Percentiles rank a stretch among this genome's conserved stretches.
These are phyloP conservation scores for Magallana nippona DNA, from an alignment of 2,888 invertebrate species.

Conservation along the genomic window DNA sequence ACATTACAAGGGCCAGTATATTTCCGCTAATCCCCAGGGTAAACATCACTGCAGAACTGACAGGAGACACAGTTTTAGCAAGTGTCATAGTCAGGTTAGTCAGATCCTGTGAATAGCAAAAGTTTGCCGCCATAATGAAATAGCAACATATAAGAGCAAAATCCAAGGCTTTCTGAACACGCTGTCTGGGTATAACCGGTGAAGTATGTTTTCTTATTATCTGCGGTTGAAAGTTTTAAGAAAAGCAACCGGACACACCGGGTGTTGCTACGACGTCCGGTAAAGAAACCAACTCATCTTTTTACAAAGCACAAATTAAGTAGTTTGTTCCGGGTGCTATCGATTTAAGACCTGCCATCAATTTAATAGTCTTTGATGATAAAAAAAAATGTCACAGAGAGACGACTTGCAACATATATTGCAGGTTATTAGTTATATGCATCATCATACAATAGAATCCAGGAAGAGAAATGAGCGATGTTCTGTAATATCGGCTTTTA, in stretches of 20 bases:
- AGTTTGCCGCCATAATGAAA: neutral
- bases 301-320: neutral
- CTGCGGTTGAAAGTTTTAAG: neutral
- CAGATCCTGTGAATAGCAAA: neutral
- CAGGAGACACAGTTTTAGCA: conserved; percentile 19
- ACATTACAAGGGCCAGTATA: conserved; percentile 38
- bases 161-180: neutral
- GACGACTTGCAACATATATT: too few species aligned
- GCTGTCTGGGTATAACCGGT: neutral
- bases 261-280: neutral
- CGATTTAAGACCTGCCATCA: neutral
- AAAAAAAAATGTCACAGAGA: too few species aligned
- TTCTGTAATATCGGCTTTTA: too few species aligned
- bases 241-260: neutral
- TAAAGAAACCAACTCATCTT: neutral
- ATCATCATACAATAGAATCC: too few species aligned
- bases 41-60: conserved; percentile 41
- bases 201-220: neutral
- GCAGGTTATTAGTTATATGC: too few species aligned
- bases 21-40: conserved; percentile 46
- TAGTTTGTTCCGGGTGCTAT: neutral
- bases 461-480: too few species aligned
- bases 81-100: neutral
- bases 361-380: too few species aligned
- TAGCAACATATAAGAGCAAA: too few species aligned